Percentiles rank a stretch among this genome's conserved stretches.
Evolutionary conservation across 2,113 vertebrate genomes (phyloP).

Genomic region (Psettodes erumei): DNA sequence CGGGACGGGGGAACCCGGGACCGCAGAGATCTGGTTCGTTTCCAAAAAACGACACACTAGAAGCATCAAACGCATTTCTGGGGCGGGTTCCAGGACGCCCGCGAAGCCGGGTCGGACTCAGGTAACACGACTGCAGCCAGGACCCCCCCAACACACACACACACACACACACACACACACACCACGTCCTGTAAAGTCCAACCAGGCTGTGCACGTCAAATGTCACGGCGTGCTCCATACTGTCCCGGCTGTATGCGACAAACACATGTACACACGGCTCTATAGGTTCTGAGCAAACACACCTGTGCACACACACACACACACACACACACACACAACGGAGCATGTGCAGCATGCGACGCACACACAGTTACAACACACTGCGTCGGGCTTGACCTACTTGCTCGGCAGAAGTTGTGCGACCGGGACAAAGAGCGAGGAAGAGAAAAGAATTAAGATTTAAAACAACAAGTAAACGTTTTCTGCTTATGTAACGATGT

Average conservation of each 20-base stretch:
- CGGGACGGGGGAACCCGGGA: not conserved
- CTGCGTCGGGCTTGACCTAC: slow-evolving; percentile 31
- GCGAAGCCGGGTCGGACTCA: slow-evolving; percentile 18
- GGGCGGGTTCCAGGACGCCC: slow-evolving; percentile 12
- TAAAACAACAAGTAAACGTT: too few relatives aligned
- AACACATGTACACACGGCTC: too few relatives aligned
- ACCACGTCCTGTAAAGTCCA: too few relatives aligned
- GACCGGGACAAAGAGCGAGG: not conserved
- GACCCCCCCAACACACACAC: not conserved
- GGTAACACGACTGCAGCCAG: not conserved
- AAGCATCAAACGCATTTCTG: slow-evolving; percentile 26
- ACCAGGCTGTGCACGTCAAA: not conserved
- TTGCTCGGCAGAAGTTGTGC: too few relatives aligned
- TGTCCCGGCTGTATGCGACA: not conserved
- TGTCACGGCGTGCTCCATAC: not conserved
- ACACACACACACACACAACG: slow-evolving; percentile 1
- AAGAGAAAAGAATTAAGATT: not conserved
- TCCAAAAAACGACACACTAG: slow-evolving; percentile 37
- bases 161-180: too few relatives aligned
- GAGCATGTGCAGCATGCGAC: not conserved
- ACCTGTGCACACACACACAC: slow-evolving; percentile 22
- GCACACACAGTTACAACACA: not conserved
- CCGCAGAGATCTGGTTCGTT: slow-evolving; percentile 18
- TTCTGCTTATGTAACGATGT: slow-evolving; percentile 13
- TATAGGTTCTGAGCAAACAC: slow-evolving; percentile 7